These are phyloP conservation scores for Athalia cordata DNA, from an alignment of 2,888 invertebrate species.

Conservation along the genomic window DNA sequence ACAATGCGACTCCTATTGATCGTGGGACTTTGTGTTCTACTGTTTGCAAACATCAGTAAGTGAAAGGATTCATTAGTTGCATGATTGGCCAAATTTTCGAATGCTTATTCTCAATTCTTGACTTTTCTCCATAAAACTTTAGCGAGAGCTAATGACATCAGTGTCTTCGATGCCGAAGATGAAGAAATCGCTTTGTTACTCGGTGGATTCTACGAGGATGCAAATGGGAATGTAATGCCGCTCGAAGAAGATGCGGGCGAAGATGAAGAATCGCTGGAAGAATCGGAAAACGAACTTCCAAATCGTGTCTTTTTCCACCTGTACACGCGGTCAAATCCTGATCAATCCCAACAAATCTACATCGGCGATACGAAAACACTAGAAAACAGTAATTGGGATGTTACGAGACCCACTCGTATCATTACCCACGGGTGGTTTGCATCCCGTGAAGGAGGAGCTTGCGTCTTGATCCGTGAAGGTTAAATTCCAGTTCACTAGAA, in stretches of 20 bases:
- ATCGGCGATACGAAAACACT: conserved; percentile 54
- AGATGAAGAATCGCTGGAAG: conserved; percentile 21
- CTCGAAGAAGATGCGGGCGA: background rate
- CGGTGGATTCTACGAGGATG: conserved; percentile 49
- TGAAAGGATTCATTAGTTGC: too few species aligned
- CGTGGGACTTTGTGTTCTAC: too few species aligned
- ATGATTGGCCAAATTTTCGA: too few species aligned
- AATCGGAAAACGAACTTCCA: conserved; percentile 35
- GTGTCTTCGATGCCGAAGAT: too few species aligned
- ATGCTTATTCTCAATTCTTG: too few species aligned
- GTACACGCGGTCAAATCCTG: conserved; percentile 54
- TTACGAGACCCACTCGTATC: conserved; percentile 59
- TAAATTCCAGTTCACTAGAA: too few species aligned
- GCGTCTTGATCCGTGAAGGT: conserved; percentile 62
- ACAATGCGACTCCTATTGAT: too few species aligned
- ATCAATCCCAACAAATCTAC: conserved; percentile 48
- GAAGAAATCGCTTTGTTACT: too few species aligned
- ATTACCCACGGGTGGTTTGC: conserved; percentile 65
- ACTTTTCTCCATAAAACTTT: too few species aligned
- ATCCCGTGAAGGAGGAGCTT: conserved; percentile 52
- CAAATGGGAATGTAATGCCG: conserved; percentile 49
- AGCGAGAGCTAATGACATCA: too few species aligned
- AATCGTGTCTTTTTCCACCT: conserved; percentile 59
- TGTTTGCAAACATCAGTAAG: too few species aligned
- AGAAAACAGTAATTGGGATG: conserved; percentile 56